phyloP scores from a whole-genome alignment of 23 tunicate genomes.

The Trididemnum miniatum region DNA sequence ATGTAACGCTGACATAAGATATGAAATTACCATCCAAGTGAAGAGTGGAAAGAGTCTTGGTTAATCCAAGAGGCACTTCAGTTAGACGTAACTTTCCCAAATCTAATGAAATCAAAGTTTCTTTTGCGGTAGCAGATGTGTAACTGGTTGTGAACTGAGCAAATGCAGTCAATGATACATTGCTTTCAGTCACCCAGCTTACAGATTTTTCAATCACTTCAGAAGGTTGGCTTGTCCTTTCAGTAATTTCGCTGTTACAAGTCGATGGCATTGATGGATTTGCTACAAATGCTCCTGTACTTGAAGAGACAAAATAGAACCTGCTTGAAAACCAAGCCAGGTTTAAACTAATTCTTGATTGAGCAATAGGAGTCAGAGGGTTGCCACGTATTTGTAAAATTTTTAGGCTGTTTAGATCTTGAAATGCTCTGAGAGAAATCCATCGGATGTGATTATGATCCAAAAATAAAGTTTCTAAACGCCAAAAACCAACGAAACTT shows the following conservation, averaged over 20 bases:
- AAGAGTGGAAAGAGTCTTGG: conserved; percentile 35
- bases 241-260: background rate
- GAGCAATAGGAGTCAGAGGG: background rate
- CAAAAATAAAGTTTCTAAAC: conserved; percentile 38
- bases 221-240: background rate
- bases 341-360: background rate
- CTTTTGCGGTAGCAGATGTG: background rate
- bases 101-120: conserved; percentile 34
- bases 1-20: background rate
- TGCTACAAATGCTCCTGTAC: background rate
- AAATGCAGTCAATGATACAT: background rate
- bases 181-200: background rate
- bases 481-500: conserved; percentile 35
- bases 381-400: background rate
- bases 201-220: background rate
- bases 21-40: conserved; percentile 54
- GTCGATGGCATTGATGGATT: background rate
- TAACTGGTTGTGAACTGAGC: background rate
- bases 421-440: conserved; percentile 58
- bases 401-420: conserved; percentile 12
- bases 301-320: background rate
- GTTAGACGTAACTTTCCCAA: conserved; percentile 43
- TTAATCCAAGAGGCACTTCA: conserved; percentile 20
- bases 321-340: conserved; percentile 1
- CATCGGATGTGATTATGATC: conserved; percentile 58